A percentile compares a stretch with the other conserved stretches of the same genome.
These are phyloP conservation scores for Desmophyllum pertusum DNA, from an alignment of 92 coral and sea anemone genomes.

Conservation along the genomic window DNA sequence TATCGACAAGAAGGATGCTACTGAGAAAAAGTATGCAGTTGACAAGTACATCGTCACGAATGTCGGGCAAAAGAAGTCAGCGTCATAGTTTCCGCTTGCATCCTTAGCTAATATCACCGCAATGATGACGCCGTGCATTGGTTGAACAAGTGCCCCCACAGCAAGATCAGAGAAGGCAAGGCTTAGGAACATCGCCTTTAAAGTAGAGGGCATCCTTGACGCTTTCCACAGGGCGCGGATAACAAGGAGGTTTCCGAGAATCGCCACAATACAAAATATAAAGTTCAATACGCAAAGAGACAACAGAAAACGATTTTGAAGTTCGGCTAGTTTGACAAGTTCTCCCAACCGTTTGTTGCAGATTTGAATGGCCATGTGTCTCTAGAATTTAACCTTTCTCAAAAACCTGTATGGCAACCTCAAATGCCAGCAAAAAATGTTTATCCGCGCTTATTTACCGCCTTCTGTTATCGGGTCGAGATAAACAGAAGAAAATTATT, in stretches of 20 bases:
- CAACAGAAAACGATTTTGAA: constrained; percentile 23
- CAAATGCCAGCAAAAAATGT: background rate
- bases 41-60: constrained; percentile 23
- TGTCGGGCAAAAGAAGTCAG: constrained; percentile 11
- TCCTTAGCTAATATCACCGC: constrained; percentile 6
- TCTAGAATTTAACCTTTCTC: background rate
- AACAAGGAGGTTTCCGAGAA: constrained; percentile 41
- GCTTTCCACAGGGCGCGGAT: constrained; percentile 39
- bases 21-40: constrained; percentile 23
- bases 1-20: constrained; percentile 41
- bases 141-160: constrained; percentile 51
- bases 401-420: background rate
- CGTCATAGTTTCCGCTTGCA: background rate
- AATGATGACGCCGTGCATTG: constrained; percentile 33
- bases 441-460: background rate
- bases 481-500: background rate
- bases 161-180: constrained; percentile 55
- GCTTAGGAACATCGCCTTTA: constrained; percentile 46
- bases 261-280: constrained; percentile 32
- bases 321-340: constrained; percentile 12
- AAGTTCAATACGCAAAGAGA: constrained; percentile 33
- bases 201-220: constrained; percentile 34
- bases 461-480: background rate
- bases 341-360: constrained; percentile 23
- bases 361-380: constrained; percentile 2